phyloP scores from a whole-genome alignment of 2,888 invertebrate species.

The Cerceris rybyensis region DNA sequence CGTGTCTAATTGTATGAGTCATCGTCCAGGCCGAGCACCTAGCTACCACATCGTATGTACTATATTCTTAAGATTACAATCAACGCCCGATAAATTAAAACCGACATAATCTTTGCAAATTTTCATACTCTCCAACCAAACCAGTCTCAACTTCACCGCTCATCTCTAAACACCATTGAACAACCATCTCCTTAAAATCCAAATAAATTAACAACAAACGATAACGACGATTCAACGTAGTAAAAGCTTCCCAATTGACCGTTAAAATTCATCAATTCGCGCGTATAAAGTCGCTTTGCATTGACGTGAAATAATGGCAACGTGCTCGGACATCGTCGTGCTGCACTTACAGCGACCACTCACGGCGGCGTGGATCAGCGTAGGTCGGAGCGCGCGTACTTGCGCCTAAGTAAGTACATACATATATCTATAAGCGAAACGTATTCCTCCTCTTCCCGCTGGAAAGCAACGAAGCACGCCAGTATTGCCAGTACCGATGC shows the following conservation, averaged over 20 bases:
- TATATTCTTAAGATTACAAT: conserved; percentile 46
- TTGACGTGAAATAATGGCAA: too few relatives aligned
- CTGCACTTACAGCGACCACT: neutral
- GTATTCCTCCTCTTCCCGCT: conserved; percentile 17
- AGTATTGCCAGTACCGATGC: conserved; percentile 47
- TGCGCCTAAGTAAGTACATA: conserved; percentile 19
- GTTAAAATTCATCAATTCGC: too few relatives aligned
- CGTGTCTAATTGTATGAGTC: conserved; percentile 34
- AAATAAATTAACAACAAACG: too few relatives aligned
- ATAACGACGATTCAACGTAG: too few relatives aligned
- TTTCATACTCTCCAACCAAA: neutral
- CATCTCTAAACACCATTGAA: too few relatives aligned
- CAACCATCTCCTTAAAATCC: too few relatives aligned
- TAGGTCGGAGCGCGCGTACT: conserved; percentile 22
- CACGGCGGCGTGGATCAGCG: neutral
- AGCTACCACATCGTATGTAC: neutral
- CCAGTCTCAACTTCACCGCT: neutral
- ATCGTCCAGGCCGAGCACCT: neutral
- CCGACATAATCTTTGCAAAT: conserved; percentile 1
- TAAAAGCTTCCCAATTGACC: too few relatives aligned
- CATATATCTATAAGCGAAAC: conserved; percentile 6
- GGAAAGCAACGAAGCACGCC: conserved; percentile 21
- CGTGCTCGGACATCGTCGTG: too few relatives aligned
- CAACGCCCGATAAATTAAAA: conserved; percentile 25
- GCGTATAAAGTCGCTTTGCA: too few relatives aligned